These are phyloP conservation scores for Blennius ocellaris DNA, from an alignment of 2,113 vertebrate genomes.

Conservation along the genomic window DNA sequence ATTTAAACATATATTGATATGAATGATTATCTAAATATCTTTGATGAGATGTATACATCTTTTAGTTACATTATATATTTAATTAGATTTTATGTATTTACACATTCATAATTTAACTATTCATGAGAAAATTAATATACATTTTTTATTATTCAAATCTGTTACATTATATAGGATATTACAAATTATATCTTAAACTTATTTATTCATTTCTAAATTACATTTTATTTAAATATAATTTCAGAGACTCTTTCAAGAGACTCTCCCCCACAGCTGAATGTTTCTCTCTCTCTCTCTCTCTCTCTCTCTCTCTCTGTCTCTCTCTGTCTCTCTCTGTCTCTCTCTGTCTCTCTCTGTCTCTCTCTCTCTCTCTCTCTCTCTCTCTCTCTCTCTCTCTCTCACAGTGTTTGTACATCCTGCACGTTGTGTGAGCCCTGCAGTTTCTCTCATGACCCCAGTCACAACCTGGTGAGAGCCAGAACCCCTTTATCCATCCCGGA, in stretches of 20 bases:
- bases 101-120: too few species aligned
- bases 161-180: too few species aligned
- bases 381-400: neutral
- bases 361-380: neutral
- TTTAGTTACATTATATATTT: too few species aligned
- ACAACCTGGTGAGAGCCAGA: slow-evolving; percentile 90
- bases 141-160: too few species aligned
- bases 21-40: too few species aligned
- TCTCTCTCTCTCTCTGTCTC: neutral
- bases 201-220: too few species aligned
- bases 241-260: neutral
- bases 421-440: slow-evolving; percentile 92
- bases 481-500: slow-evolving; percentile 88
- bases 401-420: slow-evolving; percentile 92
- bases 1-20: too few species aligned
- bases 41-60: too few species aligned
- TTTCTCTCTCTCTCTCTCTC: neutral
- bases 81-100: too few species aligned
- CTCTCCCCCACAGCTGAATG: neutral
- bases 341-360: neutral
- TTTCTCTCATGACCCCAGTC: slow-evolving; percentile 90
- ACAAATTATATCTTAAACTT: too few species aligned
- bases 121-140: too few species aligned
- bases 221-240: too few species aligned
- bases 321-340: neutral